Evolutionary conservation across 2,888 invertebrate species (phyloP).

Genomic region (Formica aserva): DNA sequence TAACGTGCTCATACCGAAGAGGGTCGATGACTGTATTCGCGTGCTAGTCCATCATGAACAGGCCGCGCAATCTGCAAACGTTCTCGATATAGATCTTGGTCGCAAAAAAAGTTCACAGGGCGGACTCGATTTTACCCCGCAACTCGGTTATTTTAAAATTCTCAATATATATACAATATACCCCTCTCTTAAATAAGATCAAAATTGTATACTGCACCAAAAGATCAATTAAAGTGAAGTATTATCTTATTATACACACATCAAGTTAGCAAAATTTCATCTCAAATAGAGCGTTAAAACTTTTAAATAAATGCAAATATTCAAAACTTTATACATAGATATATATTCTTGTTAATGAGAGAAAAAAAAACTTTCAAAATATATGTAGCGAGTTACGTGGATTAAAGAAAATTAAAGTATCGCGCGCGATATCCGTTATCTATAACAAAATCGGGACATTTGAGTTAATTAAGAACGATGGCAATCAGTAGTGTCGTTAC

Average conservation of each 20-base stretch:
- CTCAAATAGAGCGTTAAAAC: not conserved
- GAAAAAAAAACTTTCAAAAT: not conserved
- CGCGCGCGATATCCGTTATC: not conserved
- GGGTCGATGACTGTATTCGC: slow-evolving; percentile 84
- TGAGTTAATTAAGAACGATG: slow-evolving; percentile 64
- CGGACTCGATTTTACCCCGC: slow-evolving; percentile 12
- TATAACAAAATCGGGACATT: slow-evolving; percentile 46
- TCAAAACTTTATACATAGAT: not conserved
- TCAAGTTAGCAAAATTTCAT: not conserved
- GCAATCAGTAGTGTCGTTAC: slow-evolving; percentile 40
- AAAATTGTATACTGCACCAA: not conserved
- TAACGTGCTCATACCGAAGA: slow-evolving; percentile 58
- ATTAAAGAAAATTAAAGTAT: not conserved
- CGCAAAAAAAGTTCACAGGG: slow-evolving; percentile 49
- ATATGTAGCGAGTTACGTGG: not conserved
- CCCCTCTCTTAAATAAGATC: slow-evolving; percentile 4
- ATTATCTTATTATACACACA: not conserved
- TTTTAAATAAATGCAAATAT: not conserved
- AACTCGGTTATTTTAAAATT: slow-evolving; percentile 19
- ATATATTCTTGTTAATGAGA: not conserved
- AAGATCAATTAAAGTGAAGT: not conserved
- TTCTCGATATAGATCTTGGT: slow-evolving; percentile 81
- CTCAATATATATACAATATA: not conserved
- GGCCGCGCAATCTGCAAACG: slow-evolving; percentile 76
- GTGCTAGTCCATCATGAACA: slow-evolving; percentile 82